These are phyloP conservation scores for Psix sp. DNA, from an alignment of 1,140 invertebrate species.

Conservation along the genomic window DNA sequence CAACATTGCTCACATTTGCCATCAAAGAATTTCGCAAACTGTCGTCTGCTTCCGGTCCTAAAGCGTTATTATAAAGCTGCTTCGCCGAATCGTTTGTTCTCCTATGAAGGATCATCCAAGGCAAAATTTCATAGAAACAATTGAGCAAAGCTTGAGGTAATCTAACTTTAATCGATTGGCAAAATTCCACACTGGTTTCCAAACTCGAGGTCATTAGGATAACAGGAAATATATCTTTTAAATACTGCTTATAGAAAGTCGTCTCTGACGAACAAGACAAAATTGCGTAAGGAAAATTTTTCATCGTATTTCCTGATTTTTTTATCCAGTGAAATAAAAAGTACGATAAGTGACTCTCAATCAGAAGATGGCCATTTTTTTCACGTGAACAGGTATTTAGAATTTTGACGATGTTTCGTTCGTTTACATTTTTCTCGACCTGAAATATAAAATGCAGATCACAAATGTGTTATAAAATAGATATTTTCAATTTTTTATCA, in stretches of 20 bases:
- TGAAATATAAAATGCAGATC: conserved; percentile 17
- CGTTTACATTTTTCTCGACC: conserved; percentile 38
- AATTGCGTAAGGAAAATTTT: conserved; percentile 28
- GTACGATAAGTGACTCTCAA: conserved; percentile 21
- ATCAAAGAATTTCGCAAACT: conserved; percentile 30
- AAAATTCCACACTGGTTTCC: conserved; percentile 29
- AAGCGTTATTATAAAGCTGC: conserved; percentile 27
- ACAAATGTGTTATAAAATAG: too few relatives aligned
- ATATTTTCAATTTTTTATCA: conserved; percentile 1
- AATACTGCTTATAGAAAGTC: conserved; percentile 23
- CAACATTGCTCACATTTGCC: conserved; percentile 14
- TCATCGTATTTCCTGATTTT: conserved; percentile 6
- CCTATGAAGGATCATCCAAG: conserved; percentile 34
- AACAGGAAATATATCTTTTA: conserved; percentile 34
- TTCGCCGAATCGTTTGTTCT: neutral
- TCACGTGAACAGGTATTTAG: conserved; percentile 14
- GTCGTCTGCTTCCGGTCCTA: conserved; percentile 19
- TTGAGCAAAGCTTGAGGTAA: conserved; percentile 18
- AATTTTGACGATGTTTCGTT: conserved; percentile 27
- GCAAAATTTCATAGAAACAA: conserved; percentile 40
- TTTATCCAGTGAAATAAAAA: conserved; percentile 23
- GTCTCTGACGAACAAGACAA: conserved; percentile 23
- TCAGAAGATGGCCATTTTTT: conserved; percentile 19
- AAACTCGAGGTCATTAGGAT: conserved; percentile 21
- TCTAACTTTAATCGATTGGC: neutral